A percentile compares a stretch with the other conserved stretches of the same genome.
Evolutionary conservation across 2,888 invertebrate species (phyloP).

Genomic region (Nomada fucata): DNA sequence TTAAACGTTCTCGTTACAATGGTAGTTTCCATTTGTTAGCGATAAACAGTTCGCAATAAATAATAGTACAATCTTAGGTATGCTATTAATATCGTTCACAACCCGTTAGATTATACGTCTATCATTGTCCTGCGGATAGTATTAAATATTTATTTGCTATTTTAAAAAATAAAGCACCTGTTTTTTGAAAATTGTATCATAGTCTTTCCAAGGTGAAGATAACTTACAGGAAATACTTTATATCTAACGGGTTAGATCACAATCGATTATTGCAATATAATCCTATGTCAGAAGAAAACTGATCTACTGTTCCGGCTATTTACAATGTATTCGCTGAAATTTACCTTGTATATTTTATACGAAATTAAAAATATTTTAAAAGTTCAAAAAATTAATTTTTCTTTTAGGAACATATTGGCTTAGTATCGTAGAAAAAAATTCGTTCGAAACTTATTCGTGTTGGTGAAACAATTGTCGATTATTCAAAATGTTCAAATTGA

Average conservation of each 20-base stretch:
- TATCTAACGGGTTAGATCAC: conserved; percentile 29
- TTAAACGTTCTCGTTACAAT: conserved; percentile 5
- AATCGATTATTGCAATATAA: conserved; percentile 29
- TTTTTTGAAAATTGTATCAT: not conserved
- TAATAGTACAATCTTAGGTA: conserved; percentile 21
- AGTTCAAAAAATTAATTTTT: conserved; percentile 3
- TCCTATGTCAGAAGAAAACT: conserved; percentile 15
- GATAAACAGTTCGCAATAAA: conserved; percentile 16
- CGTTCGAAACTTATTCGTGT: not conserved
- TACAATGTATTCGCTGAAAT: conserved; percentile 8
- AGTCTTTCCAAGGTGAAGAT: conserved; percentile 16
- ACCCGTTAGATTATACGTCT: conserved; percentile 26
- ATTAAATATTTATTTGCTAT: not conserved
- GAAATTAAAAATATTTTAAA: not conserved
- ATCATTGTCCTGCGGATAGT: not conserved
- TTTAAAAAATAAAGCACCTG: conserved; percentile 48
- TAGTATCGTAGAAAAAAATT: conserved; percentile 1
- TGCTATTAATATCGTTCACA: conserved; percentile 12
- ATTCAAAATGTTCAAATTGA: not conserved
- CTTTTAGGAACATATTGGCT: not conserved
- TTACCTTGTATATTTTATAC: conserved; percentile 18
- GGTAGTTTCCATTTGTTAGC: conserved; percentile 12
- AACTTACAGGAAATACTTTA: conserved; percentile 8
- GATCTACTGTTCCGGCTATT: conserved; percentile 14
- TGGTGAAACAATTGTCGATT: not conserved